These are phyloP conservation scores for Limanda limanda DNA, from an alignment of 2,113 vertebrate species.

Conservation along the genomic window DNA sequence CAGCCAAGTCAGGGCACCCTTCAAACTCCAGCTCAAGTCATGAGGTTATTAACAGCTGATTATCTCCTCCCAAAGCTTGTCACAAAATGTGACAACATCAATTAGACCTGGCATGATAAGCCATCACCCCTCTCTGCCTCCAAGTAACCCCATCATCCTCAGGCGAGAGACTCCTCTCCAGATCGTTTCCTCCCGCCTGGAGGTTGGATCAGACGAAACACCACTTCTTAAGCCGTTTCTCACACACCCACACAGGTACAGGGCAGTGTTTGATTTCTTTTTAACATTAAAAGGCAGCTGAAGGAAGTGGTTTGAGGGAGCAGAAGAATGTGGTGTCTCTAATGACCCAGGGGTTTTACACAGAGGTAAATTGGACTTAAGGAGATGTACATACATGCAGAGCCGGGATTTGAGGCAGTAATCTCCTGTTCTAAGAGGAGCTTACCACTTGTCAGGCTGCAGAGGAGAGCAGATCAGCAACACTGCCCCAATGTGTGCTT, in stretches of 20 bases:
- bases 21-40: not conserved
- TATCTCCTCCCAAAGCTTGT: slow-evolving; percentile 31
- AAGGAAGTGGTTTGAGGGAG: slow-evolving; percentile 4
- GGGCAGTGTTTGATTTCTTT: slow-evolving; percentile 10
- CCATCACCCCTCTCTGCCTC: slow-evolving; percentile 1
- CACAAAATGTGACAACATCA: slow-evolving; percentile 36
- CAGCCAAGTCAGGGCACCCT: not conserved
- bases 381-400: slow-evolving; percentile 74
- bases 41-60: slow-evolving; percentile 25
- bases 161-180: not conserved
- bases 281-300: not conserved
- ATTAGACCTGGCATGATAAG: slow-evolving; percentile 32
- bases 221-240: not conserved
- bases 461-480: slow-evolving; percentile 54
- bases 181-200: not conserved
- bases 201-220: not conserved
- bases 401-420: slow-evolving; percentile 78
- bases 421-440: slow-evolving; percentile 72
- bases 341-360: slow-evolving; percentile 70
- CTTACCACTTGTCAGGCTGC: slow-evolving; percentile 72
- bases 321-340: slow-evolving; percentile 44
- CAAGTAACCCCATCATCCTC: not conserved
- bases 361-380: slow-evolving; percentile 73
- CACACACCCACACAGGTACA: not conserved
- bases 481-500: slow-evolving; percentile 21